A percentile compares a stretch with the other conserved stretches of the same genome.
Evolutionary conservation across 2,113 vertebrate species (phyloP).

Genomic region (Callorhinus ursinus): DNA sequence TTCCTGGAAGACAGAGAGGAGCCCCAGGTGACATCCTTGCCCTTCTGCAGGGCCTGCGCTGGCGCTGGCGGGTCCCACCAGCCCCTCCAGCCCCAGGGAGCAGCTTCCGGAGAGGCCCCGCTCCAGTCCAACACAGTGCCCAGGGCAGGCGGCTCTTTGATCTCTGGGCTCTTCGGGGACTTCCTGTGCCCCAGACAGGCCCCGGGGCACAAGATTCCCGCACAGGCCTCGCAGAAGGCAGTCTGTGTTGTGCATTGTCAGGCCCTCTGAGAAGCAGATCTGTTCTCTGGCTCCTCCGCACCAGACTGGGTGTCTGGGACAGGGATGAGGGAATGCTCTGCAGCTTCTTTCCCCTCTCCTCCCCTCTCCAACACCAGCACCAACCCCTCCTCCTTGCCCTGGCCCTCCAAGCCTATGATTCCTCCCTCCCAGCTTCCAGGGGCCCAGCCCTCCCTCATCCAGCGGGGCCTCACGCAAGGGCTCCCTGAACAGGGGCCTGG

Average conservation of each 20-base stretch:
- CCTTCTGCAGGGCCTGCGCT: background rate
- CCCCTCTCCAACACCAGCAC: background rate
- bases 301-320: slow-evolving; percentile 1
- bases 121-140: background rate
- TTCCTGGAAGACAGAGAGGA: slow-evolving; percentile 80
- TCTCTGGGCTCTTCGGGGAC: background rate
- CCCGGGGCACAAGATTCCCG: background rate
- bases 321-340: accelerated
- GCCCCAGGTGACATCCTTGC: background rate
- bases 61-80: background rate
- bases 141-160: background rate
- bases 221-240: background rate
- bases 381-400: background rate
- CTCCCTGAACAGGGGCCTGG: background rate
- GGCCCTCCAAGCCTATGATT: accelerated
- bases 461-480: background rate
- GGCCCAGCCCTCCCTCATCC: too few relatives aligned
- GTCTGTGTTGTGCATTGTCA: background rate
- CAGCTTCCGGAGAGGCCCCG: background rate
- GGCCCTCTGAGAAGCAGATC: background rate
- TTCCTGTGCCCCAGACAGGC: slow-evolving; percentile 48
- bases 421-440: background rate
- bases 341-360: background rate
- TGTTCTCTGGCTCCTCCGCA: background rate
- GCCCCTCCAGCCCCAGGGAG: background rate